Evolutionary conservation across 1,140 invertebrate species (phyloP).

Genomic region (Gryon sp.): DNA sequence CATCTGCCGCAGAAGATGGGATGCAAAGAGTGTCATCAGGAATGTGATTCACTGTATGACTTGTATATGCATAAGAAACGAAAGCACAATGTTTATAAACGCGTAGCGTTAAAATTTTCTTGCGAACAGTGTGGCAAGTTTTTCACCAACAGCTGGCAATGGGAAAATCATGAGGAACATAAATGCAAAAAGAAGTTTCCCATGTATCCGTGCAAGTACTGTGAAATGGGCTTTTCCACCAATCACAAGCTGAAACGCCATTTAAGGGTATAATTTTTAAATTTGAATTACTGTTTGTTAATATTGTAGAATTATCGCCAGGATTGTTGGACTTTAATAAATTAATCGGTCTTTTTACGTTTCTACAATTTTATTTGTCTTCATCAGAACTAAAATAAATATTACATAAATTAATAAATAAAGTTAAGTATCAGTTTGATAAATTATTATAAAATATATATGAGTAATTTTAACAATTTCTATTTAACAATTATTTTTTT

Average conservation of each 20-base stretch:
- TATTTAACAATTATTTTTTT: too few species aligned
- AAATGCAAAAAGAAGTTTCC: conserved; percentile 59
- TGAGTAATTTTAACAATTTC: too few species aligned
- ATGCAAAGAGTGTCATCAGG: conserved; percentile 55
- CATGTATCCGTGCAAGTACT: conserved; percentile 65
- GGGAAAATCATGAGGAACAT: conserved; percentile 61
- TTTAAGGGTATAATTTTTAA: conserved; percentile 52
- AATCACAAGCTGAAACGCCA: conserved; percentile 63
- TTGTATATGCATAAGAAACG: conserved; percentile 63
- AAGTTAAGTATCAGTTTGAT: too few species aligned
- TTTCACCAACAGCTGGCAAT: conserved; percentile 66
- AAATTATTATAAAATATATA: too few species aligned
- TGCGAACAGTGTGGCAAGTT: conserved; percentile 66
- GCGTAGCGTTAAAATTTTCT: conserved; percentile 60
- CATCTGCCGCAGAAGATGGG: conserved; percentile 49
- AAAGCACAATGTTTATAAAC: conserved; percentile 60
- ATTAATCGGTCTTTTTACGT: too few species aligned
- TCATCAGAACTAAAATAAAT: too few species aligned
- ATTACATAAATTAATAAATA: too few species aligned
- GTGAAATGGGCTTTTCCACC: conserved; percentile 54
- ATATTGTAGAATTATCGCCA: too few species aligned
- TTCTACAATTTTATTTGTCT: too few species aligned
- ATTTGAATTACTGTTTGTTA: too few species aligned
- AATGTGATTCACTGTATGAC: conserved; percentile 63
- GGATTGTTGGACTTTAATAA: too few species aligned